phyloP scores from a whole-genome alignment of 1,140 invertebrate species.

The Penaeus chinensis region DNA sequence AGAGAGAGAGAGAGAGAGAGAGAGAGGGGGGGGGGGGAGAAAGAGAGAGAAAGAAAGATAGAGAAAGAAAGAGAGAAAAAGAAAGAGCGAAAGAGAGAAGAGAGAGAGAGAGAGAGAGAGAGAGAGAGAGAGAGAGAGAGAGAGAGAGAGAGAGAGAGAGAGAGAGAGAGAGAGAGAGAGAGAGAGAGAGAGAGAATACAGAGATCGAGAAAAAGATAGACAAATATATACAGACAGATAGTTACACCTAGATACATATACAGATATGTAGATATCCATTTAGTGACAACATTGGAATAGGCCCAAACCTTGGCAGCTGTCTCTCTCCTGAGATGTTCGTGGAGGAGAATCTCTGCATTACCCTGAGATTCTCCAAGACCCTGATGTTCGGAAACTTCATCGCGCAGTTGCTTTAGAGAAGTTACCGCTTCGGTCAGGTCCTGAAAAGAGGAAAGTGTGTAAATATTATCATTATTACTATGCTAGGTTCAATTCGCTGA shows the following conservation, averaged over 20 bases:
- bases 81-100: too few relatives aligned
- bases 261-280: neutral
- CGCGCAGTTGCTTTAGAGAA: constrained; percentile 53
- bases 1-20: neutral
- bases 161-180: too few relatives aligned
- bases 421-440: constrained; percentile 62
- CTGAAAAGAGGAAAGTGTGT: constrained; percentile 13
- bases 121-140: too few relatives aligned
- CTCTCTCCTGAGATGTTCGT: constrained; percentile 79
- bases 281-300: neutral
- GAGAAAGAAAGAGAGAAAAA: neutral
- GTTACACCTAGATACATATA: too few relatives aligned
- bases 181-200: too few relatives aligned
- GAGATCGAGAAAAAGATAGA: too few relatives aligned
- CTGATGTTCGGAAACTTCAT: constrained; percentile 66
- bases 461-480: neutral
- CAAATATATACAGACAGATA: too few relatives aligned
- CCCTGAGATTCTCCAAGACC: constrained; percentile 75
- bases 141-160: too few relatives aligned
- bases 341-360: constrained; percentile 77
- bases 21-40: neutral
- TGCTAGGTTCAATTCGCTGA: neutral
- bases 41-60: neutral
- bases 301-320: constrained; percentile 76
- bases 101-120: too few relatives aligned